A percentile compares a stretch with the other conserved stretches of the same genome.
Evolutionary conservation across 2,113 vertebrate genomes (phyloP).

Genomic region (Pyrgilauda ruficollis): DNA sequence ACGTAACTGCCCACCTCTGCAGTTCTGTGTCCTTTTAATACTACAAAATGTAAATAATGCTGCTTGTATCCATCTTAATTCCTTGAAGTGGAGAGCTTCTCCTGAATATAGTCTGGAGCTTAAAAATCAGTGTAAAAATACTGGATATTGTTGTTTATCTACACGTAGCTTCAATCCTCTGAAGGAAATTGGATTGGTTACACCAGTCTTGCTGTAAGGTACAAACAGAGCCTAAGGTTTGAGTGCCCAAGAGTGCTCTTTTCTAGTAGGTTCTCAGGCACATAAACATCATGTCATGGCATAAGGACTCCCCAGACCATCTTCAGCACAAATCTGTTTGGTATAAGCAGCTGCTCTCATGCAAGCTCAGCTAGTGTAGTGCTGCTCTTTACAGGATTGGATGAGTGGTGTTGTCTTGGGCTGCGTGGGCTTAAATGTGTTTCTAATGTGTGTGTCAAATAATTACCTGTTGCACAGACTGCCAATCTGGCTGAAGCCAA

Average conservation of each 20-base stretch:
- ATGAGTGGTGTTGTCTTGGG: constrained; percentile 79
- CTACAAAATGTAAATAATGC: constrained; percentile 9
- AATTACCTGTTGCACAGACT: constrained; percentile 91
- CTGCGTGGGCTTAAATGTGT: constrained; percentile 78
- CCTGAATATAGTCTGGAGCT: constrained; percentile 2
- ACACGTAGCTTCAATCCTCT: constrained; percentile 5
- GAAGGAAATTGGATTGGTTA: constrained; percentile 53
- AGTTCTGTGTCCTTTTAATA: constrained; percentile 40
- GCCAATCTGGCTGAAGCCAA: constrained; percentile 94
- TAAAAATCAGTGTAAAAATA: constrained; percentile 22
- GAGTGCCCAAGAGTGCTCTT: constrained; percentile 55
- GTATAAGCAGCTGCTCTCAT: constrained; percentile 59
- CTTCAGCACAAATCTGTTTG: constrained; percentile 57
- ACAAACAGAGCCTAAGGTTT: constrained; percentile 81
- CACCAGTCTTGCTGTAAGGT: constrained; percentile 64
- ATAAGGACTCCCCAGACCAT: constrained; percentile 70
- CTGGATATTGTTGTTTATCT: constrained; percentile 8
- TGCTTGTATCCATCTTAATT: not conserved
- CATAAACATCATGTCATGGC: constrained; percentile 68
- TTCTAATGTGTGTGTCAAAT: constrained; percentile 84
- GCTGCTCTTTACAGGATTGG: constrained; percentile 83
- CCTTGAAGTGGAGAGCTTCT: not conserved
- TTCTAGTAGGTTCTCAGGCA: constrained; percentile 39
- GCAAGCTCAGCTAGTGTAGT: constrained; percentile 64
- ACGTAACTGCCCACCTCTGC: not conserved